Evolutionary conservation across 2,888 invertebrate genomes (phyloP).

Genomic region (Dorcus hopei): DNA sequence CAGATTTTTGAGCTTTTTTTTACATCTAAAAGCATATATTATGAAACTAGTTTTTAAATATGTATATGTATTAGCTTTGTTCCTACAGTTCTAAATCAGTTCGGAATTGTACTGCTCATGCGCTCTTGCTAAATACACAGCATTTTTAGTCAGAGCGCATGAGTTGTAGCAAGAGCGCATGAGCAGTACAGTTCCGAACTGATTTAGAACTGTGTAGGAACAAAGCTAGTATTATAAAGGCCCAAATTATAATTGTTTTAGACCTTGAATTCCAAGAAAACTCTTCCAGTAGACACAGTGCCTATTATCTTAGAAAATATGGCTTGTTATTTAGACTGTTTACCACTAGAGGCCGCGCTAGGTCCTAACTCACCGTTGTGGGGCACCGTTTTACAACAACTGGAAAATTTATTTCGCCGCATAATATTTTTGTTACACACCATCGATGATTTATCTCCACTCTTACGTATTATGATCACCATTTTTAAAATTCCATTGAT

Average conservation of each 20-base stretch:
- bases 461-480: constrained; percentile 74
- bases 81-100: too few relatives aligned
- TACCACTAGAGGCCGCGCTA: constrained; percentile 77
- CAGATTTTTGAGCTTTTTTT: too few relatives aligned
- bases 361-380: constrained; percentile 69
- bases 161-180: too few relatives aligned
- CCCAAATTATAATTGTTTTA: constrained; percentile 41
- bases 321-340: constrained; percentile 87
- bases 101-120: too few relatives aligned
- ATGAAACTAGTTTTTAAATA: too few relatives aligned
- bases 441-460: constrained; percentile 66
- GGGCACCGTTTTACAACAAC: constrained; percentile 77
- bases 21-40: too few relatives aligned
- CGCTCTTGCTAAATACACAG: too few relatives aligned
- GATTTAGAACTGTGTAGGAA: too few relatives aligned
- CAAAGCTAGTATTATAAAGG: too few relatives aligned
- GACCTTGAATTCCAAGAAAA: constrained; percentile 75
- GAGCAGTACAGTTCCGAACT: too few relatives aligned
- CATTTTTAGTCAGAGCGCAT: too few relatives aligned
- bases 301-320: constrained; percentile 85
- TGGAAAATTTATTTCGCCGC: constrained; percentile 83
- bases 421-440: constrained; percentile 67
- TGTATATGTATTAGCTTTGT: too few relatives aligned
- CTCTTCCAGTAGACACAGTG: constrained; percentile 66
- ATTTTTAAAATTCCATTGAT: constrained; percentile 83